Evolutionary conservation across 30 jellyfish, hydroid and myxozoan genomes (phyloP).

Genomic region (Sanderia malayensis): DNA sequence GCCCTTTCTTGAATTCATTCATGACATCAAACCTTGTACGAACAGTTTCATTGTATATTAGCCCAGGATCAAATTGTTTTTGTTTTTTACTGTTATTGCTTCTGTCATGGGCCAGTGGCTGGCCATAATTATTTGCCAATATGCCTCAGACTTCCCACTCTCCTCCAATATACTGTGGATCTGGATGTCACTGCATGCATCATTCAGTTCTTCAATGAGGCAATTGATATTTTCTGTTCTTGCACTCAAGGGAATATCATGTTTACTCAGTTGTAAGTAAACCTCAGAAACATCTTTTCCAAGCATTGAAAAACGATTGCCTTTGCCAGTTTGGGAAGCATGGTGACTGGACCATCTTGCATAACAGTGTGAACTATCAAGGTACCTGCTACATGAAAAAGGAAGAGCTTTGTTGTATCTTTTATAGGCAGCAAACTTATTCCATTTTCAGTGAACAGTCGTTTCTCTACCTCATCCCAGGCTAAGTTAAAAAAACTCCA

Average conservation of each 20-base stretch:
- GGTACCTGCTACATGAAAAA: slow-evolving; percentile 21
- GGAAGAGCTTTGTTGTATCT: slow-evolving; percentile 33
- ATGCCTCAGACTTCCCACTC: slow-evolving; percentile 16
- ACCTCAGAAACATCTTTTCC: slow-evolving; percentile 8
- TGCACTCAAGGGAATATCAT: slow-evolving; percentile 31
- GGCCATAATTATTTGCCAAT: slow-evolving; percentile 28
- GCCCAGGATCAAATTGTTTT: slow-evolving; percentile 14
- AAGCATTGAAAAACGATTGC: slow-evolving; percentile 14
- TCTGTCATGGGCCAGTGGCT: slow-evolving; percentile 45
- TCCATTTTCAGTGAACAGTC: slow-evolving; percentile 22
- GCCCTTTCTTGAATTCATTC: slow-evolving; percentile 22
- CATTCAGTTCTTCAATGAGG: slow-evolving; percentile 34
- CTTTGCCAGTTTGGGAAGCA: slow-evolving; percentile 16
- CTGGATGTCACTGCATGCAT: slow-evolving; percentile 1
- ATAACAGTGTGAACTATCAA: slow-evolving; percentile 26
- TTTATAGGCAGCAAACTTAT: slow-evolving; percentile 23
- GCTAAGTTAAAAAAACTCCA: slow-evolving; percentile 26
- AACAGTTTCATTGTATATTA: slow-evolving; percentile 11
- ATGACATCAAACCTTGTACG: slow-evolving; percentile 12
- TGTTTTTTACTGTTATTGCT: slow-evolving; percentile 3
- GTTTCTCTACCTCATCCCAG: slow-evolving; percentile 22
- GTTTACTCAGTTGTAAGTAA: slow-evolving; percentile 7
- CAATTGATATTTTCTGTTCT: slow-evolving; percentile 10
- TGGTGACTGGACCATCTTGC: slow-evolving; percentile 29
- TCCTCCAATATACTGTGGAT: slow-evolving; percentile 16